Conservation (phyloP, 2,888 invertebrate genomes). For the Hedychridium roseum region DNA sequence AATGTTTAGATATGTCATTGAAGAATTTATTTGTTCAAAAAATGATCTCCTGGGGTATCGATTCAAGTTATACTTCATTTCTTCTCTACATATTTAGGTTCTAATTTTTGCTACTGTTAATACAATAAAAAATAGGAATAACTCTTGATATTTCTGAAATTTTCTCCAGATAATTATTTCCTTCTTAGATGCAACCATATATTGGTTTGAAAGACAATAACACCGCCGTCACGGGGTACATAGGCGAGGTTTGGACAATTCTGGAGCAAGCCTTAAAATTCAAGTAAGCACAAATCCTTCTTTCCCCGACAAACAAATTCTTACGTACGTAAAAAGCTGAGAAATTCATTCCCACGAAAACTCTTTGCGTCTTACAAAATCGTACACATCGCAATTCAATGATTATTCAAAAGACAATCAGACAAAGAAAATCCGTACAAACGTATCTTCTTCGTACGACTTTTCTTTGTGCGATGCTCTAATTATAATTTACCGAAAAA, state of each 20-base stretch:
- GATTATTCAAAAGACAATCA: background rate
- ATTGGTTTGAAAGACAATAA: conserved; percentile 46
- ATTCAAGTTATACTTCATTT: too few relatives aligned
- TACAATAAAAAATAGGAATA: background rate
- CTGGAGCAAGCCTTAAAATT: conserved; percentile 57
- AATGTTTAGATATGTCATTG: too few relatives aligned
- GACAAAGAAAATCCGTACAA: background rate
- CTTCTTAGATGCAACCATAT: conserved; percentile 58
- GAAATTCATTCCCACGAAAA: background rate
- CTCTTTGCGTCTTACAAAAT: background rate
- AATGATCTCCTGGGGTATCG: too few relatives aligned
- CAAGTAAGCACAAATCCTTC: conserved; percentile 53
- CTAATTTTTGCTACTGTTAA: too few relatives aligned
- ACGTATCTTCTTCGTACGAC: background rate
- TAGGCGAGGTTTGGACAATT: conserved; percentile 62
- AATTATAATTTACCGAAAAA: background rate
- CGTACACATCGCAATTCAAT: background rate
- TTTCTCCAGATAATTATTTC: background rate
- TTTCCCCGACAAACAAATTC: too few relatives aligned
- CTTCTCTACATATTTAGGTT: too few relatives aligned
- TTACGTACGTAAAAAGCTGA: background rate
- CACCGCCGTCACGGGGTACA: conserved; percentile 54
- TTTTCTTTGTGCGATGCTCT: background rate
- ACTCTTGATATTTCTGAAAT: background rate
- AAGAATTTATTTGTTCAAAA: too few relatives aligned